A percentile compares a stretch with the other conserved stretches of the same genome.
These are phyloP conservation scores for Anastatus disparis DNA, from an alignment of 1,140 invertebrate genomes.

Conservation along the genomic window DNA sequence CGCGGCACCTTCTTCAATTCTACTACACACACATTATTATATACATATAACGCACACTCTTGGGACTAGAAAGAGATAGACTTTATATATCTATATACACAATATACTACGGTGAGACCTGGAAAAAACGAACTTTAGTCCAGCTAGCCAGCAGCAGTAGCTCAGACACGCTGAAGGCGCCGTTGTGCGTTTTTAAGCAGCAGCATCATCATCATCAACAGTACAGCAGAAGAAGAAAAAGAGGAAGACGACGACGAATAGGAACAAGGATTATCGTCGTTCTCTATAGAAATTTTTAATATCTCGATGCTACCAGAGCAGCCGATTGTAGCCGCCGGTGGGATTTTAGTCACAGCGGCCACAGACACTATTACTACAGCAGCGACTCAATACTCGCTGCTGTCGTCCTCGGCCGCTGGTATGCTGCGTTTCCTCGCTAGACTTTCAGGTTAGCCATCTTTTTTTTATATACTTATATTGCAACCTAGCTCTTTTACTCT, in stretches of 20 bases:
- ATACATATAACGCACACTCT: too few relatives aligned
- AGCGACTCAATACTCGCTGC: slow-evolving; percentile 43
- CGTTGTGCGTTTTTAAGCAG: neutral
- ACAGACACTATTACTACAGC: too few relatives aligned
- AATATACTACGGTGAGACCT: too few relatives aligned
- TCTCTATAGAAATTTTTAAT: too few relatives aligned
- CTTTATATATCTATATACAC: too few relatives aligned
- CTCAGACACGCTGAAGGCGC: neutral
- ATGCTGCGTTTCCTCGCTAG: slow-evolving; percentile 61
- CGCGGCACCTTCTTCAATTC: neutral
- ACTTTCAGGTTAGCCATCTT: slow-evolving; percentile 57
- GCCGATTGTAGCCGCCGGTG: neutral
- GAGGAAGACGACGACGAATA: slow-evolving; percentile 37
- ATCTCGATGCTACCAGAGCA: slow-evolving; percentile 25
- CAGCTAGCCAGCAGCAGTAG: too few relatives aligned
- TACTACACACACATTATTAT: too few relatives aligned
- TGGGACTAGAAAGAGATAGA: too few relatives aligned
- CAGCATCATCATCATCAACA: neutral
- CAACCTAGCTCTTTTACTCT: too few relatives aligned
- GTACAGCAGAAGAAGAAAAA: neutral
- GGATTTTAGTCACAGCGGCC: too few relatives aligned
- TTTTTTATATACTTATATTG: too few relatives aligned
- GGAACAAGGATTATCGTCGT: slow-evolving; percentile 1
- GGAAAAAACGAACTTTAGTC: too few relatives aligned
- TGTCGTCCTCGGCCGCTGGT: slow-evolving; percentile 51